Percentiles rank a stretch among this genome's conserved stretches.
Evolutionary conservation across 1,140 invertebrate species (phyloP).

Genomic region (Caenorhabditis latens): DNA sequence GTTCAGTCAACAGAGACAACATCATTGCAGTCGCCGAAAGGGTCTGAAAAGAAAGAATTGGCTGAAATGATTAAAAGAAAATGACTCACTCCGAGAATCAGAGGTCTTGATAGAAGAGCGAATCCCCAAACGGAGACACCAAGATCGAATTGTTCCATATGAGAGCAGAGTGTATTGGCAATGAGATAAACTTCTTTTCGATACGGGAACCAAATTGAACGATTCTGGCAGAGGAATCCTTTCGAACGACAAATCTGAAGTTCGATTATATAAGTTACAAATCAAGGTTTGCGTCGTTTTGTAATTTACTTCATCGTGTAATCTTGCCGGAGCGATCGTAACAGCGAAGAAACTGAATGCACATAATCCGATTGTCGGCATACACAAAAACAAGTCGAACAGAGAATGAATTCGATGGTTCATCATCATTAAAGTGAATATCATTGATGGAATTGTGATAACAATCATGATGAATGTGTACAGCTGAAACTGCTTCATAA

Average conservation of each 20-base stretch:
- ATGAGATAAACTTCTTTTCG: slow-evolving; percentile 63
- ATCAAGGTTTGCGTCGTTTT: too few relatives aligned
- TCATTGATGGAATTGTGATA: slow-evolving; percentile 67
- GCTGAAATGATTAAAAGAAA: neutral
- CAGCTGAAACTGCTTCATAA: slow-evolving; percentile 37
- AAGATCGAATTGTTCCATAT: slow-evolving; percentile 66
- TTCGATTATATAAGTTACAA: too few relatives aligned
- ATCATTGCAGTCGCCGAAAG: slow-evolving; percentile 66
- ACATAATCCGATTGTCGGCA: slow-evolving; percentile 63
- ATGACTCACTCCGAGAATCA: slow-evolving; percentile 66
- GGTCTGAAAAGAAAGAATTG: slow-evolving; percentile 59
- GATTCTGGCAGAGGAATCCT: slow-evolving; percentile 58
- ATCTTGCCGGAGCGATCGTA: slow-evolving; percentile 65
- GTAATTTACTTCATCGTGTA: slow-evolving; percentile 64
- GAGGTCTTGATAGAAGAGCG: slow-evolving; percentile 64
- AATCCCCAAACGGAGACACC: slow-evolving; percentile 69
- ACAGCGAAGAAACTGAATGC: slow-evolving; percentile 66
- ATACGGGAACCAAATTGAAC: slow-evolving; percentile 60
- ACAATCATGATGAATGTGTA: slow-evolving; percentile 70
- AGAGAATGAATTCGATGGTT: slow-evolving; percentile 53
- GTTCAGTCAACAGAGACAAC: slow-evolving; percentile 65
- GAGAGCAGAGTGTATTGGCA: slow-evolving; percentile 60
- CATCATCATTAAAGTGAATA: slow-evolving; percentile 66
- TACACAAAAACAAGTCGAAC: slow-evolving; percentile 37
- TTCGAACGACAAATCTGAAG: slow-evolving; percentile 54